Evolutionary conservation across 2,888 invertebrate species (phyloP).

Genomic region (Eucriotettix oculatus): DNA sequence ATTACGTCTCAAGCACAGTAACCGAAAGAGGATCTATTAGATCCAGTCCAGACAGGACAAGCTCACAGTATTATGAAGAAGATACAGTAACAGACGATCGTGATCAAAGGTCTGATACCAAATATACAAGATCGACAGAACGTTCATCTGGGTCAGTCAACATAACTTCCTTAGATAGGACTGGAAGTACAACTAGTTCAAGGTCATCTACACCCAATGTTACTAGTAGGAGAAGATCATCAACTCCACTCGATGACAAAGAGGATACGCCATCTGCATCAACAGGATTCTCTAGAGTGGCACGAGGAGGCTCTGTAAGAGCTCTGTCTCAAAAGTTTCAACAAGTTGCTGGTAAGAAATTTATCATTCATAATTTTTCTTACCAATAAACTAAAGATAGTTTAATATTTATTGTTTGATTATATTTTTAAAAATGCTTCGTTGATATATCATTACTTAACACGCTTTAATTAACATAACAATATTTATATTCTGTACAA

Average conservation of each 20-base stretch:
- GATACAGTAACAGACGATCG: neutral
- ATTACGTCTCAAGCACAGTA: conserved; percentile 1
- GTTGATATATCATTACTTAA: too few species aligned
- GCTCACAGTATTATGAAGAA: neutral
- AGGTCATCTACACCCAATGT: neutral
- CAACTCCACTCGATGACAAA: conserved; percentile 5
- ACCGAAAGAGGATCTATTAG: neutral
- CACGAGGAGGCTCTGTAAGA: conserved; percentile 56
- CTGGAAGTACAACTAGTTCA: neutral
- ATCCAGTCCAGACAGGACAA: neutral
- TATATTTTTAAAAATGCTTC: neutral
- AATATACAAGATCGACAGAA: neutral
- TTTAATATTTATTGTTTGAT: neutral
- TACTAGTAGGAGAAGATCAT: conserved; percentile 8
- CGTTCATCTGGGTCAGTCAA: neutral
- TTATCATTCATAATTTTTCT: neutral
- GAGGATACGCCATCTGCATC: conserved; percentile 7
- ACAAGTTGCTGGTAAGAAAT: conserved; percentile 38
- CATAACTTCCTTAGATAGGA: neutral
- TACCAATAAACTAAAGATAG: neutral
- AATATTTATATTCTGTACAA: too few species aligned
- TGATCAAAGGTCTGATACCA: neutral
- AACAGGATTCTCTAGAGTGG: conserved; percentile 22
- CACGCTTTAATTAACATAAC: too few species aligned
- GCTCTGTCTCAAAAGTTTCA: conserved; percentile 65